phyloP scores from a whole-genome alignment of 2,113 vertebrate genomes.

The Sula dactylatra region DNA sequence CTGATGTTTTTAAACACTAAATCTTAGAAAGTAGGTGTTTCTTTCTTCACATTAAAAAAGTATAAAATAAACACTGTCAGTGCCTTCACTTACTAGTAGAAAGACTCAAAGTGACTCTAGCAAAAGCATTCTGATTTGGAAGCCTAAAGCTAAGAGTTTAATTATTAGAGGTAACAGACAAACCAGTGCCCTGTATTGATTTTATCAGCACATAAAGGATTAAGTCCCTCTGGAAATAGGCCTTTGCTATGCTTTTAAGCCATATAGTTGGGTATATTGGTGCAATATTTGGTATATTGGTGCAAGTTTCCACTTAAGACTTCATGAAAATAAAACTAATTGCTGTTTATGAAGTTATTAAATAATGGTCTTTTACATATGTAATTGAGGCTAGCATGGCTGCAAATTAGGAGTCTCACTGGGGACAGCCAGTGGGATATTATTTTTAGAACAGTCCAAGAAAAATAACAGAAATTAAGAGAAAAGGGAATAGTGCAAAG shows the following conservation, averaged over 20 bases:
- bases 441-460: background rate
- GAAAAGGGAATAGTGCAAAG: background rate
- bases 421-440: background rate
- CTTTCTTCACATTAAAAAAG: background rate
- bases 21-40: background rate
- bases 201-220: background rate
- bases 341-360: background rate
- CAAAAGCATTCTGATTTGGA: background rate
- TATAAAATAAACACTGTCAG: background rate
- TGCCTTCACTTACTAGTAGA: background rate
- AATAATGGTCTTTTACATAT: background rate
- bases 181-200: background rate
- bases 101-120: background rate
- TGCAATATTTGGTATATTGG: too few relatives aligned
- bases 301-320: background rate
- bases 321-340: background rate
- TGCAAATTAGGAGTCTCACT: background rate
- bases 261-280: background rate
- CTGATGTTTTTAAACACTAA: background rate
- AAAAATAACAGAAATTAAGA: background rate
- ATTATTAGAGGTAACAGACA: background rate
- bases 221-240: background rate
- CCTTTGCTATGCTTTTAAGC: background rate
- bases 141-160: background rate
- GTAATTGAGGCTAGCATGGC: background rate